Evolutionary conservation across 2,888 invertebrate species (phyloP).

Genomic region (Caenorhabditis auriculariae): DNA sequence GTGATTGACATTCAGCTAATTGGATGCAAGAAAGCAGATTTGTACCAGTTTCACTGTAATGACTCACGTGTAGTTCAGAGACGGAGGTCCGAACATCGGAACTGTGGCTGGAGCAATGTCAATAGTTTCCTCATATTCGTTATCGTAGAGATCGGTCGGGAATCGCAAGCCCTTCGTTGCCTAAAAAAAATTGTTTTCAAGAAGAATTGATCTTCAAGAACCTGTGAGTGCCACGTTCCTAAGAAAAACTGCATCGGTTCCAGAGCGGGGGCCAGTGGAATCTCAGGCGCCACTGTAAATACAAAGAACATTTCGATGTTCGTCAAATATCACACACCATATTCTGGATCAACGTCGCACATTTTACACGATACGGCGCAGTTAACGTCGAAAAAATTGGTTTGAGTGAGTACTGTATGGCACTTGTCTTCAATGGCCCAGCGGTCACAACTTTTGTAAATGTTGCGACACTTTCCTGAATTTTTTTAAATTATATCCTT

Average conservation of each 20-base stretch:
- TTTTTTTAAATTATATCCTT: too few species aligned
- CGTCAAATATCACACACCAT: constrained; percentile 40
- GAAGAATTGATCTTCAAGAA: constrained; percentile 4
- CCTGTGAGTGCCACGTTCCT: constrained; percentile 61
- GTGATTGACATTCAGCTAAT: background rate
- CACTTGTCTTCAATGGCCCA: constrained; percentile 63
- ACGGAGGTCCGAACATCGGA: constrained; percentile 64
- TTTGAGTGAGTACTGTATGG: constrained; percentile 54
- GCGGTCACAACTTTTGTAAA: constrained; percentile 62
- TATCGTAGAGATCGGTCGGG: constrained; percentile 57
- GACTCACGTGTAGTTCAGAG: constrained; percentile 60
- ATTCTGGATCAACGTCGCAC: constrained; percentile 55
- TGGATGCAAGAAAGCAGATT: background rate
- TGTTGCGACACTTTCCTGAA: constrained; percentile 62
- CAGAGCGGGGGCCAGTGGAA: constrained; percentile 62
- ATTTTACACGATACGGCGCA: constrained; percentile 62
- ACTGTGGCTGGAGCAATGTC: constrained; percentile 61
- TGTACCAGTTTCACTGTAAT: background rate
- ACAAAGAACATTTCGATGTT: background rate
- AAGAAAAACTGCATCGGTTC: constrained; percentile 63
- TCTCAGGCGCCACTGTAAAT: constrained; percentile 46
- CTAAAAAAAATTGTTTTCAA: constrained; percentile 1
- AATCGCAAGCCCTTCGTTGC: constrained; percentile 57
- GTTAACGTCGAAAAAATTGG: constrained; percentile 63
- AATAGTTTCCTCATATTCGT: constrained; percentile 58